These are phyloP conservation scores for Babyrousa celebensis DNA, from an alignment of 2,797 vertebrate species.

Conservation along the genomic window DNA sequence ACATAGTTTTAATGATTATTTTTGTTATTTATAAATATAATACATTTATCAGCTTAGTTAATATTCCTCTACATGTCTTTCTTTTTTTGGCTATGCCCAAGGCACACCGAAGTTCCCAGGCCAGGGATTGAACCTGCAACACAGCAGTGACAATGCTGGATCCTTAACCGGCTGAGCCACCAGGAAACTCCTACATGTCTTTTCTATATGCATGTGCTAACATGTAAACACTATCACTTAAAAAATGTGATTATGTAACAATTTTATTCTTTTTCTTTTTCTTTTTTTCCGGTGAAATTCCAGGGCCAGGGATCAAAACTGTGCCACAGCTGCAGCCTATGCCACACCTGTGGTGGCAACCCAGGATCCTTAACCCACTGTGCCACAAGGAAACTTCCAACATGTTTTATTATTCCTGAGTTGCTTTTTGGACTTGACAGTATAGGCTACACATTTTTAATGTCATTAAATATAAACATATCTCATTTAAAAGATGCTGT, in stretches of 20 bases:
- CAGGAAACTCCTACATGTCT: neutral
- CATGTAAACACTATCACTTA: neutral
- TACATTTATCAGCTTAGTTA: neutral
- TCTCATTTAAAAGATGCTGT: neutral
- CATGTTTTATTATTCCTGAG: neutral
- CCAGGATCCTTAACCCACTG: no score
- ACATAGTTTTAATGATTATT: conserved; percentile 31
- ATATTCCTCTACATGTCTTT: neutral
- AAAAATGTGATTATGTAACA: neutral
- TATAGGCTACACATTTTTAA: neutral
- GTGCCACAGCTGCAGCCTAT: no score
- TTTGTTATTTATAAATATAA: neutral
- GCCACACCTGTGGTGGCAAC: no score
- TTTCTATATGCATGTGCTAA: neutral
- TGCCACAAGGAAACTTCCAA: no score
- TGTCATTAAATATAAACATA: neutral
- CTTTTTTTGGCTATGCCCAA: neutral
- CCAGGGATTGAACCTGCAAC: no score
- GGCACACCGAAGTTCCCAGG: no score
- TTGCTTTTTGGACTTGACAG: conserved; percentile 19
- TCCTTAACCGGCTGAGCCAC: no score
- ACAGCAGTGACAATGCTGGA: no score
- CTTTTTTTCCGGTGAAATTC: no score
- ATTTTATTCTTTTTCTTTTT: no score
- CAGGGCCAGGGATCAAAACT: no score